Conservation (phyloP, 2,888 invertebrate genomes). For the Tuta absoluta region DNA sequence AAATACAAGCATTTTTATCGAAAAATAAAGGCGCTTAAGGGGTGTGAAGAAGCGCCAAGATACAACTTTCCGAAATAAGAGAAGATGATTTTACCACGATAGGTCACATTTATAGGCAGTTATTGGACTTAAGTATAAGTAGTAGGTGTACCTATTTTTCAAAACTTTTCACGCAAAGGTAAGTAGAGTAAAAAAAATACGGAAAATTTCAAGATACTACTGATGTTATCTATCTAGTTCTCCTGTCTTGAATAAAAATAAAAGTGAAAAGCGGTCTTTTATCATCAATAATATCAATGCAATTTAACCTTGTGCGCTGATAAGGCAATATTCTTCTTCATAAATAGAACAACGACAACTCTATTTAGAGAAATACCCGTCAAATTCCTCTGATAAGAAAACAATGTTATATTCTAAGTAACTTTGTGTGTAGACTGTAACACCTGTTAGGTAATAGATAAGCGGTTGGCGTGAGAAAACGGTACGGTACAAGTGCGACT, state of each 20-base stretch:
- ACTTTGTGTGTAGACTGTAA: constrained; percentile 14
- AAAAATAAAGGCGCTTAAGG: not conserved
- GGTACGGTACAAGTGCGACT: not conserved
- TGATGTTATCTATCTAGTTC: no score
- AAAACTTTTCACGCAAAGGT: no score
- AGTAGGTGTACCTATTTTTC: no score
- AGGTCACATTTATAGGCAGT: no score
- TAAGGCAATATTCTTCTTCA: not conserved
- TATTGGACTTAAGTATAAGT: no score
- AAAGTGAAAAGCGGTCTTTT: no score
- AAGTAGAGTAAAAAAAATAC: no score
- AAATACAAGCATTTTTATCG: constrained; percentile 9
- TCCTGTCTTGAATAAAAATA: no score
- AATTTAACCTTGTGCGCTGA: no score
- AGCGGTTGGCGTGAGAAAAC: constrained; percentile 15
- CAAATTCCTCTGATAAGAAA: not conserved
- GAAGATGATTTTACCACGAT: no score
- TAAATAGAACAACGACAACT: not conserved
- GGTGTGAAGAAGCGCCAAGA: not conserved
- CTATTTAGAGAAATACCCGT: not conserved
- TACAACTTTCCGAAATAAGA: not conserved
- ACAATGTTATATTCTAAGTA: constrained; percentile 11
- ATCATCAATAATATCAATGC: no score
- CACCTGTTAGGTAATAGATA: constrained; percentile 18
- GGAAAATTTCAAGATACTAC: no score